Percentiles rank a stretch among this genome's conserved stretches.
Conservation (phyloP, 2,888 invertebrate species). For the Nymphalis c-album region DNA sequence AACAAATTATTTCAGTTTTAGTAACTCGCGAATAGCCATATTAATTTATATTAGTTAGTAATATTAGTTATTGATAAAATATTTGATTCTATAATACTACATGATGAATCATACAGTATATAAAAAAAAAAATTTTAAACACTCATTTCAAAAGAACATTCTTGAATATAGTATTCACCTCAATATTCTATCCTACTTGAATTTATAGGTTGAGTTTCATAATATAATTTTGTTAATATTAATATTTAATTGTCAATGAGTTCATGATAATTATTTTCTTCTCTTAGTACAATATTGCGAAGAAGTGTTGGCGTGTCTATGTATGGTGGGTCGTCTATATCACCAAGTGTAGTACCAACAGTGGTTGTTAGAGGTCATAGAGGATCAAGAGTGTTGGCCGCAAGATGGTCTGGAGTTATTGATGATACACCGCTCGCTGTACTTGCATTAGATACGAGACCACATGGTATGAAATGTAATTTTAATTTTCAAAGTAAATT, state of each 20-base stretch:
- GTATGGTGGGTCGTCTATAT: slow-evolving; percentile 65
- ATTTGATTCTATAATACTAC: not conserved
- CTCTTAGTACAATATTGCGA: slow-evolving; percentile 63
- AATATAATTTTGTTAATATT: too few relatives aligned
- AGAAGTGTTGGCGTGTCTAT: slow-evolving; percentile 75
- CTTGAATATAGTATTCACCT: too few relatives aligned
- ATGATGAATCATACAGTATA: too few relatives aligned
- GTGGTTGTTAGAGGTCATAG: slow-evolving; percentile 72
- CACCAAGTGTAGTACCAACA: slow-evolving; percentile 63
- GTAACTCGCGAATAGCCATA: too few relatives aligned
- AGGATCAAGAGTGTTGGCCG: slow-evolving; percentile 70
- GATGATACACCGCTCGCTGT: slow-evolving; percentile 74
- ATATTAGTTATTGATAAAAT: not conserved
- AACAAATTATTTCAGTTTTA: too few relatives aligned
- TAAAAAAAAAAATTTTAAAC: too few relatives aligned
- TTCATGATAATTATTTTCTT: not conserved
- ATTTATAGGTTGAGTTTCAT: too few relatives aligned
- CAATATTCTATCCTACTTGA: too few relatives aligned
- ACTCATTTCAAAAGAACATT: too few relatives aligned
- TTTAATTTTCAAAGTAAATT: too few relatives aligned
- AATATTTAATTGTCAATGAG: not conserved
- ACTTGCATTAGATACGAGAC: slow-evolving; percentile 68
- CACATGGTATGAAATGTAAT: slow-evolving; percentile 58
- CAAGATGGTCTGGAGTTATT: slow-evolving; percentile 75
- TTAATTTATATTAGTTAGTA: not conserved